Evolutionary conservation across 2,797 vertebrate genomes (phyloP).

Genomic region (Spatula clypeata): DNA sequence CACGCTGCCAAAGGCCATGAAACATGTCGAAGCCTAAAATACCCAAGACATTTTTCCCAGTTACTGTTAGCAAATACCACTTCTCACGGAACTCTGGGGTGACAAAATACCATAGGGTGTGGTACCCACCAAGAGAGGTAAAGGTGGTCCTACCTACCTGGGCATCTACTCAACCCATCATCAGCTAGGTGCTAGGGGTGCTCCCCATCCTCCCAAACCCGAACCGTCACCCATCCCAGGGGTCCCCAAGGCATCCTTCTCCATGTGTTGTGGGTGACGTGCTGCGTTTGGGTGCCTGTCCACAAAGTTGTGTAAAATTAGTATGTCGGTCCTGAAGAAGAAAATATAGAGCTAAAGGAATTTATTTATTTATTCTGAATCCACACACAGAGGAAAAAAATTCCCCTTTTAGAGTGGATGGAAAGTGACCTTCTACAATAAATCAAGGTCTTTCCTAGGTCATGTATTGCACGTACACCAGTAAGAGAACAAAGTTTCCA

Average conservation of each 20-base stretch:
- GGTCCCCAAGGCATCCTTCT: background rate
- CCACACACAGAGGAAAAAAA: background rate
- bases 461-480: background rate
- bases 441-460: background rate
- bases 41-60: background rate
- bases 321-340: background rate
- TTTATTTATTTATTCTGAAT: background rate
- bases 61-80: background rate
- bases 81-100: background rate
- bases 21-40: background rate
- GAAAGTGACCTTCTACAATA: background rate
- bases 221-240: background rate
- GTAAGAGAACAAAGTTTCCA: background rate
- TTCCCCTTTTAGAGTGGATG: background rate
- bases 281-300: background rate
- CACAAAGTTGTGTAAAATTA: background rate
- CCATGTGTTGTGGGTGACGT: rapidly evolving
- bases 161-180: background rate
- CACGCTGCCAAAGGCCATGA: background rate
- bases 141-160: background rate
- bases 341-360: background rate
- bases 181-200: background rate
- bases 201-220: background rate
- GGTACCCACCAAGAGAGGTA: background rate
- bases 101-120: background rate